Conservation (phyloP, 2,797 vertebrate species). For the Pterois miles region DNA sequence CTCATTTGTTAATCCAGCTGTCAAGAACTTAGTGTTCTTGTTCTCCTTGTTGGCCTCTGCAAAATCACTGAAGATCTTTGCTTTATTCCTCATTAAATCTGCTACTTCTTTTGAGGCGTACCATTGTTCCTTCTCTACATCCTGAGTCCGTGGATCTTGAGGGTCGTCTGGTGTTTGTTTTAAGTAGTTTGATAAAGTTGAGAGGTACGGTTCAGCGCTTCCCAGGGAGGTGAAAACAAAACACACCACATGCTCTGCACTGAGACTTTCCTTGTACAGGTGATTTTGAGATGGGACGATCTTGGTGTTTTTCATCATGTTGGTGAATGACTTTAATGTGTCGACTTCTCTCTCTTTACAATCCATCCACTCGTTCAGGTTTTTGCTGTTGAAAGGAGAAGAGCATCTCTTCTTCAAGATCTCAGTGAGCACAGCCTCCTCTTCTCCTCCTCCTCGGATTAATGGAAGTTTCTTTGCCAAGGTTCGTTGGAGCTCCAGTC, state of each 20-base stretch:
- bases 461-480: constrained; percentile 34
- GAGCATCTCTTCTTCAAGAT: constrained; percentile 31
- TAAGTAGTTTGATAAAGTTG: constrained; percentile 38
- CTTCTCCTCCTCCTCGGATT: constrained; percentile 52
- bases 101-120: background rate
- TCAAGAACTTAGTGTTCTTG: constrained; percentile 31
- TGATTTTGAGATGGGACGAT: background rate
- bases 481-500: background rate
- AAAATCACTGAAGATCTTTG: constrained; percentile 49
- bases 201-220: background rate
- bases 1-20: constrained; percentile 26
- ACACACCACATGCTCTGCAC: constrained; percentile 22
- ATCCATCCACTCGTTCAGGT: constrained; percentile 64
- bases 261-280: background rate
- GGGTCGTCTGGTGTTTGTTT: background rate
- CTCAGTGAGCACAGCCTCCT: constrained; percentile 32
- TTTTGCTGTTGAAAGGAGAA: constrained; percentile 29
- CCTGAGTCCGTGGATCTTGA: background rate
- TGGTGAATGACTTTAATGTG: constrained; percentile 36
- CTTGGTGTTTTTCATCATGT: constrained; percentile 39
- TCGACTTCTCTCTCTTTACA: constrained; percentile 42
- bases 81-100: constrained; percentile 2
- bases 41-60: constrained; percentile 38
- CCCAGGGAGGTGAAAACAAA: background rate
- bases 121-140: constrained; percentile 37